Evolutionary conservation across 2,888 invertebrate species (phyloP).

Genomic region (Pimpla rufipes): DNA sequence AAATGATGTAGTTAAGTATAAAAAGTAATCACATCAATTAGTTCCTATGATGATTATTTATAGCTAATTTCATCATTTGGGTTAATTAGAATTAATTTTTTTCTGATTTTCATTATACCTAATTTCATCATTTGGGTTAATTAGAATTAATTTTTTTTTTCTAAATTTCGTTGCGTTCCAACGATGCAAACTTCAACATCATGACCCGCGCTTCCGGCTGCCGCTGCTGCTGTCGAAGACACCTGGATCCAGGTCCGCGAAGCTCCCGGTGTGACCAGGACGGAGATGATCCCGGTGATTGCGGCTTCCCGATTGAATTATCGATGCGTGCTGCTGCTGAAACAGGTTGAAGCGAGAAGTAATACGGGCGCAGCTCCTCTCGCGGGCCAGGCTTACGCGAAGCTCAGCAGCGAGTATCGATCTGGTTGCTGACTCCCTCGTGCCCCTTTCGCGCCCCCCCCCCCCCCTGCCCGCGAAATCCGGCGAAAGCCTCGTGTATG

Average conservation of each 20-base stretch:
- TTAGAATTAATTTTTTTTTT: no score
- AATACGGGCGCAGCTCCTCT: background rate
- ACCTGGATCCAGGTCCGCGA: background rate
- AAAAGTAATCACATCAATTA: no score
- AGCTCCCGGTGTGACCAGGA: slow-evolving; percentile 63
- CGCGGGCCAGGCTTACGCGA: background rate
- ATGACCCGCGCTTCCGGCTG: background rate
- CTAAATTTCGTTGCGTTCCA: no score
- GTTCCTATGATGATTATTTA: no score
- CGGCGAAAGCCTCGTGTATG: background rate
- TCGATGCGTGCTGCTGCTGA: slow-evolving; percentile 19
- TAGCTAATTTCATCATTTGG: no score
- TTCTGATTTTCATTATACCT: no score
- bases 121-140: no score
- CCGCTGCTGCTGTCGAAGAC: slow-evolving; percentile 10
- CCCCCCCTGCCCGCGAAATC: background rate
- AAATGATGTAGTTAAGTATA: no score
- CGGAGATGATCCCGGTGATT: slow-evolving; percentile 75
- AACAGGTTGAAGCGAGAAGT: slow-evolving; percentile 1
- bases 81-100: no score
- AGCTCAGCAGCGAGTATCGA: slow-evolving; percentile 61
- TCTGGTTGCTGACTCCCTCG: background rate
- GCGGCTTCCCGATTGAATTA: slow-evolving; percentile 80
- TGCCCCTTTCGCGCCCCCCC: no score
- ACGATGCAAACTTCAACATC: no score